These are phyloP conservation scores for Callaeas wilsoni DNA, from an alignment of 2,113 vertebrate species.

Conservation along the genomic window DNA sequence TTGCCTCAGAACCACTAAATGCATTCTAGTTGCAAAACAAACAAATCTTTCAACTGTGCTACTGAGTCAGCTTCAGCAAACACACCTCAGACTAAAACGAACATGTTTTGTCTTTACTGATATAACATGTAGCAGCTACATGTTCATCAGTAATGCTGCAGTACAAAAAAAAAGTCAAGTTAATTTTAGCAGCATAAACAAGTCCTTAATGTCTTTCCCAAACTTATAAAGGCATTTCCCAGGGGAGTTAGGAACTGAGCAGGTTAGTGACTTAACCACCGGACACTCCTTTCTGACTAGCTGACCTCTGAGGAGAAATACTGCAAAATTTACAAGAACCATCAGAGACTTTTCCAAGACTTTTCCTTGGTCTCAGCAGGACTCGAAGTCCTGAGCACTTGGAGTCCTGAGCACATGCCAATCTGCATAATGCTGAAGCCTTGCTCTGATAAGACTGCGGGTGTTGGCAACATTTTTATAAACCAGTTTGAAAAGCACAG, in stretches of 20 bases:
- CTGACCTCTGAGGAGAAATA: not conserved
- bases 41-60: not conserved
- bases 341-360: too few relatives aligned
- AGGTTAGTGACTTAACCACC: not conserved
- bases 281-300: not conserved
- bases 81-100: not conserved
- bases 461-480: not conserved
- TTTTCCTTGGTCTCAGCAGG: not conserved
- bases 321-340: not conserved
- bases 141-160: not conserved
- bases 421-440: rapidly evolving
- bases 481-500: not conserved
- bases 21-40: not conserved
- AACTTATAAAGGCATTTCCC: not conserved
- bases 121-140: not conserved
- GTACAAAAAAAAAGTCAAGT: not conserved
- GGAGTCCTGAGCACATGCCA: too few relatives aligned
- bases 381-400: not conserved
- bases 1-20: not conserved
- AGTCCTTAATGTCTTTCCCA: constrained; percentile 9
- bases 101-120: not conserved
- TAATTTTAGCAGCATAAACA: constrained; percentile 32
- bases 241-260: not conserved
- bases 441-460: not conserved
- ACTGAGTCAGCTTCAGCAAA: not conserved